Evolutionary conservation across 2,888 invertebrate genomes (phyloP), one percentile per base, ranked within the genome.

Genomic region (Cantharis rustica): DNA sequence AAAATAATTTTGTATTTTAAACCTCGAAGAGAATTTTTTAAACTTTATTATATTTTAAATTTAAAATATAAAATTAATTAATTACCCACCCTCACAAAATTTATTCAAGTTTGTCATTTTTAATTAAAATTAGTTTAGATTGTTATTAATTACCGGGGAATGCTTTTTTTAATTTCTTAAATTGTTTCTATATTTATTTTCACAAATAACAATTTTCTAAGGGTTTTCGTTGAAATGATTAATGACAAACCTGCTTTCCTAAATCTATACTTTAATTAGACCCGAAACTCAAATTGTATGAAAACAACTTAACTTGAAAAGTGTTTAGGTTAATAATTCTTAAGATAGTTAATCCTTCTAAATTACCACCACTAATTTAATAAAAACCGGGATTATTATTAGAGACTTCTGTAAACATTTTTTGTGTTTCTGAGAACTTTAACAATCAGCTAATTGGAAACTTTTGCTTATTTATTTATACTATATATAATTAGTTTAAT

Each of bases 301-400:
- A 66, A 66, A 66, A 66, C 64, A 66, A 66, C 64, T 66, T 20
- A 66, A 66, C 64, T 66, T 66, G 20, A 66, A 66, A 66, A 66
- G 20, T 23, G 64, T 66, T 66, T 66, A 66, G 64, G 64, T 66
- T 20, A 17, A 66, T 23, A 66, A 20, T 66, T 66, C 20, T 66
- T 66, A 66, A 66, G 13, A 20, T 20, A 66, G 64, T 66, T 66
- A 66, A 23, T 17, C 47, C 17, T 66, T 66, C 20, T 10, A 66
- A 66, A 66, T 66, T 66, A 66, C 47, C 47, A n/a, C 47, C 47
- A 47, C 47, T 47, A 47, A 47, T 47, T 47, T 47, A 47, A 47
- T 47, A 47, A 47, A 47, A 47, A 47, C 47, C 47, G n/a, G n/a
- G n/a, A 2, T 7, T 47, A 9, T 47, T 47, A 47, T 47, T 47